phyloP scores from a whole-genome alignment of 1,140 invertebrate species.

The Drosophila pseudoobscura region DNA sequence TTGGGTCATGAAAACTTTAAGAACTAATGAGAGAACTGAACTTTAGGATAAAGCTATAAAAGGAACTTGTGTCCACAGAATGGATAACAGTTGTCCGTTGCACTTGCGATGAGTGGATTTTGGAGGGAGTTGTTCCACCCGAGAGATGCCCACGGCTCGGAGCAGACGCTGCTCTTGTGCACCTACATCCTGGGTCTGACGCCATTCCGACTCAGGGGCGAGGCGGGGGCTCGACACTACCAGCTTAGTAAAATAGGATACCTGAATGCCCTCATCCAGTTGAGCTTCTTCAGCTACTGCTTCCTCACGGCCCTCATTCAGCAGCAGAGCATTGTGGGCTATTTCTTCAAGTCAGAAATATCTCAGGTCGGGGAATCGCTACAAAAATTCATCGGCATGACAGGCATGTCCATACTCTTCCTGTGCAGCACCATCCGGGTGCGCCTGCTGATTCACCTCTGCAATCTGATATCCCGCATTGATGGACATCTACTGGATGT shows the following conservation, averaged over 20 bases:
- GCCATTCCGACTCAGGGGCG: conserved; percentile 55
- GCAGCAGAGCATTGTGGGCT: conserved; percentile 77
- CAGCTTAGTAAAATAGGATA: conserved; percentile 68
- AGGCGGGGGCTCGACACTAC: conserved; percentile 32
- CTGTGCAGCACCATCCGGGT: conserved; percentile 58
- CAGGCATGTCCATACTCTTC: conserved; percentile 71
- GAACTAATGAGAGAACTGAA: conserved; percentile 37
- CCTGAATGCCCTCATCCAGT: conserved; percentile 65
- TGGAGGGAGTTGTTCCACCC: conserved; percentile 52
- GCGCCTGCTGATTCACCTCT: conserved; percentile 52
- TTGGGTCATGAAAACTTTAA: conserved; percentile 44
- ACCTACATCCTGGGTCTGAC: conserved; percentile 76
- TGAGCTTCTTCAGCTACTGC: conserved; percentile 75
- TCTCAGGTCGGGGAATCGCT: conserved; percentile 73
- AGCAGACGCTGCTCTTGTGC: conserved; percentile 62
- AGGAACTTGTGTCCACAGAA: conserved; percentile 5
- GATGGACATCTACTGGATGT: conserved; percentile 58
- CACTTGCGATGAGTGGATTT: conserved; percentile 26
- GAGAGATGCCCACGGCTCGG: conserved; percentile 64
- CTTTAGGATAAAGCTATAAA: conserved; percentile 44
- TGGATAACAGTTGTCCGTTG: conserved; percentile 18
- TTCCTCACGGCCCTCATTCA: conserved; percentile 65
- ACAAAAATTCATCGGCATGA: conserved; percentile 75
- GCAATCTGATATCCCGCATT: conserved; percentile 55
- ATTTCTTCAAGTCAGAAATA: conserved; percentile 78